These are phyloP conservation scores for Eueremaeus valkanovi DNA, from an alignment of 2,888 invertebrate species.

Conservation along the genomic window DNA sequence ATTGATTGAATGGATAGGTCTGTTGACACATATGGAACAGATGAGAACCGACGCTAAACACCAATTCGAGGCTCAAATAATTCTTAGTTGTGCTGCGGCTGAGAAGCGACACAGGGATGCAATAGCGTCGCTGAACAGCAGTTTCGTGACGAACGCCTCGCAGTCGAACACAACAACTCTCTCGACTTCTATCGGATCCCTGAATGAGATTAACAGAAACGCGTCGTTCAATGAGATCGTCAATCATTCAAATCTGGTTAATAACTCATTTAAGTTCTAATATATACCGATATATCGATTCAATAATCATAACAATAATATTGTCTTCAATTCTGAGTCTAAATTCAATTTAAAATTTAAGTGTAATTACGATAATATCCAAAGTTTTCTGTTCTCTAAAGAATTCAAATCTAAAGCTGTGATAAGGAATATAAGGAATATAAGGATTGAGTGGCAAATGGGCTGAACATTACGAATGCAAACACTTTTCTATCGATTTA, in stretches of 20 bases:
- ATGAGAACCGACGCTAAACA: slow-evolving; percentile 96
- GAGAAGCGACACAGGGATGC: slow-evolving; percentile 67
- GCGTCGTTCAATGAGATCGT: slow-evolving; percentile 24
- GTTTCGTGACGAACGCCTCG: slow-evolving; percentile 13
- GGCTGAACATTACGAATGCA: background rate
- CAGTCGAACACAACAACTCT: slow-evolving; percentile 21
- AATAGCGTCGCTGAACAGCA: slow-evolving; percentile 17
- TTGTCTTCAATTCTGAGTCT: background rate
- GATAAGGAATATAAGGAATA: no score
- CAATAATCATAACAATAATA: no score
- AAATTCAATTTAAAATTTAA: background rate
- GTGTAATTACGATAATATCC: slow-evolving; percentile 22
- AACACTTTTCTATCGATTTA: slow-evolving; percentile 15
- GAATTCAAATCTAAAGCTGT: slow-evolving; percentile 20
- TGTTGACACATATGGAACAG: slow-evolving; percentile 89
- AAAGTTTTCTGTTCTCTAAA: slow-evolving; percentile 27
- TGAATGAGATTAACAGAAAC: slow-evolving; percentile 24
- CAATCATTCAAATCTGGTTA: slow-evolving; percentile 21
- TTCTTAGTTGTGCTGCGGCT: slow-evolving; percentile 81
- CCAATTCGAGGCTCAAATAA: slow-evolving; percentile 91
- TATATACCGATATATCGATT: no score
- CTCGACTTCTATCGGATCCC: slow-evolving; percentile 18
- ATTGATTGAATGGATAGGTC: slow-evolving; percentile 61
- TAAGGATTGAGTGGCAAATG: background rate
- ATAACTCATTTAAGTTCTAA: slow-evolving; percentile 31